phyloP scores from a whole-genome alignment of 2,113 vertebrate genomes.

The Megaleporinus macrocephalus region DNA sequence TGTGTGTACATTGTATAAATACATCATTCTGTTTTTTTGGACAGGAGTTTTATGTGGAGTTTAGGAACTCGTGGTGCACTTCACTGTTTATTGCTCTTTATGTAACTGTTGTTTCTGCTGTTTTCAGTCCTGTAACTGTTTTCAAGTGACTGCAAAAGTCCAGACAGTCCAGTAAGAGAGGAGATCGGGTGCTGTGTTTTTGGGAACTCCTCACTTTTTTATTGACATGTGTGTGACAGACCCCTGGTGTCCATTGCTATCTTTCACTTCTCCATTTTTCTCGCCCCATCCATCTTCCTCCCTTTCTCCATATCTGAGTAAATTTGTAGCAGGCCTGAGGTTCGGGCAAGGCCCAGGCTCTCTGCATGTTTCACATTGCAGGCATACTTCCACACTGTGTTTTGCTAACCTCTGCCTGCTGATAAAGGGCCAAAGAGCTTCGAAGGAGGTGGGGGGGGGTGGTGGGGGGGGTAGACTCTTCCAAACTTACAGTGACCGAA shows the following conservation, averaged over 20 bases:
- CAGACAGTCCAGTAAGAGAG: neutral
- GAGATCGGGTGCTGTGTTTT: neutral
- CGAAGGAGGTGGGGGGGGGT: constrained; percentile 45
- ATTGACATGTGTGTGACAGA: constrained; percentile 23
- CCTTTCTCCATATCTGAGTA: constrained; percentile 60
- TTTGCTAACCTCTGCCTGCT: constrained; percentile 67
- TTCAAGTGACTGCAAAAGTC: neutral
- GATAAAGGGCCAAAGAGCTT: constrained; percentile 69
- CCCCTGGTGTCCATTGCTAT: constrained; percentile 40
- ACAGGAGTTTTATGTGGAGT: no score
- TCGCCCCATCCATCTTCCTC: constrained; percentile 55
- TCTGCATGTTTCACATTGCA: constrained; percentile 76
- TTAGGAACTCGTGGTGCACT: no score
- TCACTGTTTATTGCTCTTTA: no score
- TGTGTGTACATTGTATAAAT: no score
- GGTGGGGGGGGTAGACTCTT: constrained; percentile 46
- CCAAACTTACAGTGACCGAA: constrained; percentile 65
- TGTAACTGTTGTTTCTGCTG: no score
- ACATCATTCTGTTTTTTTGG: no score
- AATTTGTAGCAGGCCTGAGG: constrained; percentile 62
- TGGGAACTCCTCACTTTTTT: neutral
- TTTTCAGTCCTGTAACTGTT: no score
- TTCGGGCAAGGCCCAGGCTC: constrained; percentile 60
- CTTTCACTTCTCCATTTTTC: constrained; percentile 49
- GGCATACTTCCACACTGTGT: constrained; percentile 75